A percentile compares a stretch with the other conserved stretches of the same genome.
Evolutionary conservation across 2,113 vertebrate species (phyloP).

Genomic region (Muntiacus reevesi): DNA sequence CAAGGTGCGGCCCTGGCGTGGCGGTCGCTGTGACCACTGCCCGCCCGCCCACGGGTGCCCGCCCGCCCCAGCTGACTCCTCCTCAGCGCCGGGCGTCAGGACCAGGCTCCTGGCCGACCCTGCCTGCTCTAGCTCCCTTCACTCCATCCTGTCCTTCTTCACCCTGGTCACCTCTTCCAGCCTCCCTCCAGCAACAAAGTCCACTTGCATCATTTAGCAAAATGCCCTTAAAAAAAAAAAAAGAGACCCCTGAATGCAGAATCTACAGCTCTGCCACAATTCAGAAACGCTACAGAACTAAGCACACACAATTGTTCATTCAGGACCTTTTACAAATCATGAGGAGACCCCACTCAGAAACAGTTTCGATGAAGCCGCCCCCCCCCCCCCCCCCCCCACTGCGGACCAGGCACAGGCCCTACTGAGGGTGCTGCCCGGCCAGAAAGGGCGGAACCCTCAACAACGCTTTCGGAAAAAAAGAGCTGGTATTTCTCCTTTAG

Average conservation of each 20-base stretch:
- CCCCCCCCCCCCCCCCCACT: background rate
- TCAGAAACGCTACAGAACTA: background rate
- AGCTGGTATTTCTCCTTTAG: background rate
- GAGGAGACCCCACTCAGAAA: background rate
- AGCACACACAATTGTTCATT: background rate
- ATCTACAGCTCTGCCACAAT: background rate
- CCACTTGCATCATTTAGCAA: background rate
- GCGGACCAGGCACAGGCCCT: background rate
- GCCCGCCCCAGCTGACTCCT: background rate
- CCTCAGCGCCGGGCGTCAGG: background rate
- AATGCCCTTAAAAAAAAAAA: background rate
- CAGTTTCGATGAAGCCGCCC: background rate
- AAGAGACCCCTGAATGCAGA: background rate
- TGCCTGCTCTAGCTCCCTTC: fast-evolving
- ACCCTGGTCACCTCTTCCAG: background rate
- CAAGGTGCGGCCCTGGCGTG: background rate
- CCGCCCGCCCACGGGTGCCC: background rate
- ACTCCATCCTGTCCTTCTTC: background rate
- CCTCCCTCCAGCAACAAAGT: background rate
- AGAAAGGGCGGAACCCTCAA: background rate
- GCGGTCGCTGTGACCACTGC: background rate
- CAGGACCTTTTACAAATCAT: background rate
- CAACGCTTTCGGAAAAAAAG: background rate
- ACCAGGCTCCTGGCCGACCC: fast-evolving
- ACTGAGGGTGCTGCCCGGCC: background rate